Conservation (phyloP, 2,797 vertebrate genomes). For the Xenops minutus region DNA sequence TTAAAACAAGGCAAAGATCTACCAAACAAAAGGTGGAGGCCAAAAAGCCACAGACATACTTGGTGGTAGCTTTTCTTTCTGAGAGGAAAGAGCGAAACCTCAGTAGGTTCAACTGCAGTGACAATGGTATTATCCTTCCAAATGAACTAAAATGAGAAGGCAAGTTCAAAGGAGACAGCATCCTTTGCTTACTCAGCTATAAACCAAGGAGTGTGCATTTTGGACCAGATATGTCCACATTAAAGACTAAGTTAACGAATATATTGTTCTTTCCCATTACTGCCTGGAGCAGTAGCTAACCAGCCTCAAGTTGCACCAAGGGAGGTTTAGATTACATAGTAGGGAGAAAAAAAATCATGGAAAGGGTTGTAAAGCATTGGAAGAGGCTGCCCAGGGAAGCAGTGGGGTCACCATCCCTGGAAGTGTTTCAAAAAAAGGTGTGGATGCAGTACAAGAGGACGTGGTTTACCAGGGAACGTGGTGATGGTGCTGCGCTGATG, state of each 20-base stretch:
- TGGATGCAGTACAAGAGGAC: neutral
- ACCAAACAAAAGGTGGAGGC: neutral
- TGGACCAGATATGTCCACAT: neutral
- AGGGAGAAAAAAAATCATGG: neutral
- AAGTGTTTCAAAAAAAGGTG: neutral
- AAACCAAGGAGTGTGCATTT: neutral
- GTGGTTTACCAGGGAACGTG: rapidly evolving
- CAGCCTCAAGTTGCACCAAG: neutral
- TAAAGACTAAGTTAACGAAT: neutral
- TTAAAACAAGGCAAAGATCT: neutral
- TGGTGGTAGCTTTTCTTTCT: neutral
- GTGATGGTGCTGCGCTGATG: rapidly evolving
- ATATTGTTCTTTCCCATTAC: neutral
- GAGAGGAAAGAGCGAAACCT: neutral
- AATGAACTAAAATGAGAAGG: neutral
- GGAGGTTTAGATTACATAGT: neutral
- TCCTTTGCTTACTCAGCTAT: neutral
- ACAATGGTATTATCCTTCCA: neutral
- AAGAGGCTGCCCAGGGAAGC: neutral
- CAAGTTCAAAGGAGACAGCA: neutral
- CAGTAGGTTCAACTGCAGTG: neutral
- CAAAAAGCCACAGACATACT: neutral
- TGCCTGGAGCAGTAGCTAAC: neutral
- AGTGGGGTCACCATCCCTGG: neutral
- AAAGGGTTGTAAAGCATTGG: neutral